A percentile compares a stretch with the other conserved stretches of the same genome.
phyloP scores from a whole-genome alignment of 1,140 invertebrate genomes.

The Pogonomyrmex californicus region DNA sequence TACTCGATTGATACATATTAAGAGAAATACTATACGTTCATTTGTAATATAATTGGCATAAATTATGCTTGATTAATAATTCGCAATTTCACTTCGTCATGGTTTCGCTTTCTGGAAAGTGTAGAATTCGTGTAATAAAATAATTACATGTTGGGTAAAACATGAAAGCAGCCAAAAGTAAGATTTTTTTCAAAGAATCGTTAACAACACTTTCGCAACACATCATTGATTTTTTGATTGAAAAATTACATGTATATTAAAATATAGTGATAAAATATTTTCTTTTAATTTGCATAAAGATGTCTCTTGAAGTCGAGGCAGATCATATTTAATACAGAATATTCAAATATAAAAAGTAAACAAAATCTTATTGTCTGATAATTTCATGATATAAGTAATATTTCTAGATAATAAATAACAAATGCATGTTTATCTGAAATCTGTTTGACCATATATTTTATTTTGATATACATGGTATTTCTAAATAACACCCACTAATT shows the following conservation, averaged over 20 bases:
- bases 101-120: not conserved
- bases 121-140: slow-evolving; percentile 8
- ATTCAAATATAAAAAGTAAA: not conserved
- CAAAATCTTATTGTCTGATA: not conserved
- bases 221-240: not conserved
- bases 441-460: slow-evolving; percentile 1
- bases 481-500: too few species aligned
- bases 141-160: slow-evolving; percentile 9
- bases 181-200: slow-evolving; percentile 16
- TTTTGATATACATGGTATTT: not conserved
- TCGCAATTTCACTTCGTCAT: slow-evolving; percentile 14
- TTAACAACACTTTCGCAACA: not conserved
- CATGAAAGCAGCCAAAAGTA: not conserved
- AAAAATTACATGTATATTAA: slow-evolving; percentile 16
- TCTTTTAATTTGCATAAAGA: not conserved
- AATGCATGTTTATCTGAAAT: not conserved
- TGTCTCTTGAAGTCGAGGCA: not conserved
- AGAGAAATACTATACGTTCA: slow-evolving; percentile 1
- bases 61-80: slow-evolving; percentile 34
- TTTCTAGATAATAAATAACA: not conserved
- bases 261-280: not conserved
- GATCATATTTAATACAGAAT: not conserved
- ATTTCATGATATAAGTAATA: not conserved
- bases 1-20: slow-evolving; percentile 16
- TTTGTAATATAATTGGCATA: not conserved